A percentile compares a stretch with the other conserved stretches of the same genome.
Evolutionary conservation across 2,797 vertebrate genomes (phyloP).

Genomic region (Pitangus sulphuratus): DNA sequence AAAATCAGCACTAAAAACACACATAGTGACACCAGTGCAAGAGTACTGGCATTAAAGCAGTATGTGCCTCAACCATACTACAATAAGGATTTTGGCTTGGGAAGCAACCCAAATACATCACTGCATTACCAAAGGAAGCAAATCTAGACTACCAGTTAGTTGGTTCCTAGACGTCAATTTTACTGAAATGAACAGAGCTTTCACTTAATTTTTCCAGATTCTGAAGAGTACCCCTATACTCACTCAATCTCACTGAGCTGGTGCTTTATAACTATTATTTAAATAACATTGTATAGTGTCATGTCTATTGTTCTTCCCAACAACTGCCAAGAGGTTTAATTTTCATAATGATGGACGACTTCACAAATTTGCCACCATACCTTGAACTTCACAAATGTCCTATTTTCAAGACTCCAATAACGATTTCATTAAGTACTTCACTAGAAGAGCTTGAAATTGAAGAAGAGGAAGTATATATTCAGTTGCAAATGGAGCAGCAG

Average conservation of each 20-base stretch:
- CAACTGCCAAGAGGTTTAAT: neutral
- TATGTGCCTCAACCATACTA: neutral
- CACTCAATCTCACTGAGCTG: neutral
- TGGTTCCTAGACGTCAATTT: neutral
- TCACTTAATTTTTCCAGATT: neutral
- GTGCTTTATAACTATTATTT: neutral
- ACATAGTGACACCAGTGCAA: neutral
- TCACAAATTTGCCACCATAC: neutral
- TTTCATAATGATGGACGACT: neutral
- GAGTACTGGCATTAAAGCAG: neutral
- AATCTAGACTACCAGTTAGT: neutral
- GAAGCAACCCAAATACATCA: neutral
- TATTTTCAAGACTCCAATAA: neutral
- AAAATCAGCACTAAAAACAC: neutral
- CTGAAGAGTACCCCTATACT: neutral
- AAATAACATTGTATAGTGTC: neutral
- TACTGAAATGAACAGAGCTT: neutral
- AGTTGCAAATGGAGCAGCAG: neutral
- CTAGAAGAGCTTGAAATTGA: neutral
- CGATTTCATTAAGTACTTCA: neutral
- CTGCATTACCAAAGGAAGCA: neutral
- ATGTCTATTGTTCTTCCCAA: neutral
- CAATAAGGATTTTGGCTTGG: neutral
- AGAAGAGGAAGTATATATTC: neutral
- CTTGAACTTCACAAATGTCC: neutral